phyloP scores from a whole-genome alignment of 2,113 vertebrate genomes.

The Xerus inauris region DNA sequence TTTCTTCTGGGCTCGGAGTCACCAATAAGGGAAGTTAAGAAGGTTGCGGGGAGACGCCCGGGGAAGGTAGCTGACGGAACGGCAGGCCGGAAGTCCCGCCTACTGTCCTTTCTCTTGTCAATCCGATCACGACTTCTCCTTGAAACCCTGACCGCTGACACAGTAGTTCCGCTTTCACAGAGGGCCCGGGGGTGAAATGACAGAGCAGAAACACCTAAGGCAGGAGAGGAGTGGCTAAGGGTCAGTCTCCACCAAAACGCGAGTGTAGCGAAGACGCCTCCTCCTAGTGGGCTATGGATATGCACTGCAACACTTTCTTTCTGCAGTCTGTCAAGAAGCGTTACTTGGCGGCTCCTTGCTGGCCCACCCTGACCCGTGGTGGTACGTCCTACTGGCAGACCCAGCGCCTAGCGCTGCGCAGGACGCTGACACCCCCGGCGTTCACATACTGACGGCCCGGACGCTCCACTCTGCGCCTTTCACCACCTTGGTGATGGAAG shows the following conservation, averaged over 20 bases:
- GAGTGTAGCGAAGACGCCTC: not conserved
- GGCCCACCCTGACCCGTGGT: no score
- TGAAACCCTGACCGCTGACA: not conserved
- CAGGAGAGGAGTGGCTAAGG: accelerated
- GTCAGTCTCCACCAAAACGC: not conserved
- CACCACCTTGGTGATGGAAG: not conserved
- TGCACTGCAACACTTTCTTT: not conserved
- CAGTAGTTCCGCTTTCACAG: slow-evolving; percentile 57
- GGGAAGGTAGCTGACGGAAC: slow-evolving; percentile 63
- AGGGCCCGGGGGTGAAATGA: not conserved
- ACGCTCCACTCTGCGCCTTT: not conserved
- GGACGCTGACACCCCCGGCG: not conserved
- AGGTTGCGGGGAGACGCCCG: slow-evolving; percentile 76
- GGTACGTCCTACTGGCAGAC: not conserved
- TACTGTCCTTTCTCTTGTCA: slow-evolving; percentile 44
- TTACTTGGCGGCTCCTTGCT: not conserved
- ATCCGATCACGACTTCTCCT: slow-evolving; percentile 26
- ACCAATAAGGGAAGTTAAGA: slow-evolving; percentile 6
- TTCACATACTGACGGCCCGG: not conserved
- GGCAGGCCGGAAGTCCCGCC: slow-evolving; percentile 71
- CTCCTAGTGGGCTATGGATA: not conserved
- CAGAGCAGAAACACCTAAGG: accelerated
- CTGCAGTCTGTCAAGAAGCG: not conserved
- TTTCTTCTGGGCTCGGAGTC: slow-evolving; percentile 44
- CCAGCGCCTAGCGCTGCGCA: not conserved